phyloP scores from a whole-genome alignment of 2,888 invertebrate species.

The Dryadula phaetusa region DNA sequence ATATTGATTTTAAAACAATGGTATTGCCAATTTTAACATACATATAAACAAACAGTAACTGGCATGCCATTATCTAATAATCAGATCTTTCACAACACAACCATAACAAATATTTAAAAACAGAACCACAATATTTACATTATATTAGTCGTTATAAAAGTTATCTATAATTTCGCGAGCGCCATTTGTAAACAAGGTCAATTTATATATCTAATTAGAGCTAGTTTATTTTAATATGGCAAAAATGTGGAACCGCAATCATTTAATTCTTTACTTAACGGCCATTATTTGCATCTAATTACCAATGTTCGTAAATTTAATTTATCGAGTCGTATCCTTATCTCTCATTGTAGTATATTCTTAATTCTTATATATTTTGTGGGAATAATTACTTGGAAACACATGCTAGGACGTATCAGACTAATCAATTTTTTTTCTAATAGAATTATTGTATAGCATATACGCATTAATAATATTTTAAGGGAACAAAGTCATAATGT shows the following conservation, averaged over 20 bases:
- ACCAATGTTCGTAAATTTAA: background rate
- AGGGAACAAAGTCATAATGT: background rate
- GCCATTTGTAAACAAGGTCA: conserved; percentile 20
- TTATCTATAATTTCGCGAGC: conserved; percentile 10
- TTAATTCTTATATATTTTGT: too few species aligned
- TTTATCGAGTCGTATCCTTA: background rate
- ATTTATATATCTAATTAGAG: conserved; percentile 8
- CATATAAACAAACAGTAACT: background rate
- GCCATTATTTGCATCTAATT: background rate
- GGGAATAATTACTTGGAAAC: background rate
- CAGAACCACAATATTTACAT: conserved; percentile 44
- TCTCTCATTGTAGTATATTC: background rate
- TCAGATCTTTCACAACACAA: conserved; percentile 56
- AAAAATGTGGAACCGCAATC: conserved; percentile 30
- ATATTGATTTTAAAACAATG: background rate
- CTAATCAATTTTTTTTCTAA: too few species aligned
- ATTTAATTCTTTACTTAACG: background rate
- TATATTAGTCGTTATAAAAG: conserved; percentile 40
- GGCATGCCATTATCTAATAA: background rate
- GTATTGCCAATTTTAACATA: conserved; percentile 12
- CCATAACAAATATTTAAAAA: conserved; percentile 54
- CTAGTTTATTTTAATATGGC: conserved; percentile 43
- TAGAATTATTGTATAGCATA: too few species aligned
- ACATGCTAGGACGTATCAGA: background rate
- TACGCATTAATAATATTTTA: background rate